A percentile compares a stretch with the other conserved stretches of the same genome.
phyloP scores from a whole-genome alignment of 2,113 vertebrate genomes.

The Gobius niger region DNA sequence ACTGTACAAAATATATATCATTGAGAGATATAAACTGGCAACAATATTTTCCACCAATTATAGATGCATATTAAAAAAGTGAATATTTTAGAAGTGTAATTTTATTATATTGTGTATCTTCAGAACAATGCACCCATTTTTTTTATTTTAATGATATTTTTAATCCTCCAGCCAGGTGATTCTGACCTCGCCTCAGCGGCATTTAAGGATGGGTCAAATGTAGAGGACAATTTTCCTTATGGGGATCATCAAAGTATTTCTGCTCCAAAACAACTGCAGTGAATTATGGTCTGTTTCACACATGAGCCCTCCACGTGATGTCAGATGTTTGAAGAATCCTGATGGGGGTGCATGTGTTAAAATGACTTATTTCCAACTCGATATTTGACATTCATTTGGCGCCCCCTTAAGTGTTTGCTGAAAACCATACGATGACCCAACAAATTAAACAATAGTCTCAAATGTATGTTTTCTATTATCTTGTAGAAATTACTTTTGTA shows the following conservation, averaged over 20 bases:
- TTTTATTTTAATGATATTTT: too few species aligned
- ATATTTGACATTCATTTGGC: background rate
- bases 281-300: background rate
- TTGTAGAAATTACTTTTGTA: conserved; percentile 97
- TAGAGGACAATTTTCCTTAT: background rate
- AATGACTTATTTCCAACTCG: background rate
- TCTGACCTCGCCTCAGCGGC: too few species aligned
- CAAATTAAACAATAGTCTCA: conserved; percentile 81
- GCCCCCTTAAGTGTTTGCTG: background rate
- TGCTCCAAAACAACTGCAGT: background rate
- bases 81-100: background rate
- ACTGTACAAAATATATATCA: background rate
- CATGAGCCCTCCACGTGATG: too few species aligned
- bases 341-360: too few species aligned
- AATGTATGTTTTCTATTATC: conserved; percentile 93
- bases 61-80: background rate
- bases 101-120: background rate
- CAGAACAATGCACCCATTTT: background rate
- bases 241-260: background rate
- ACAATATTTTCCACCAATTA: background rate
- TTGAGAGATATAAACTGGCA: background rate
- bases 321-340: too few species aligned
- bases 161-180: too few species aligned
- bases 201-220: too few species aligned
- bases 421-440: conserved; percentile 75